These are phyloP conservation scores for Cotesia congregata DNA, from an alignment of 2,888 invertebrate species.

Conservation along the genomic window DNA sequence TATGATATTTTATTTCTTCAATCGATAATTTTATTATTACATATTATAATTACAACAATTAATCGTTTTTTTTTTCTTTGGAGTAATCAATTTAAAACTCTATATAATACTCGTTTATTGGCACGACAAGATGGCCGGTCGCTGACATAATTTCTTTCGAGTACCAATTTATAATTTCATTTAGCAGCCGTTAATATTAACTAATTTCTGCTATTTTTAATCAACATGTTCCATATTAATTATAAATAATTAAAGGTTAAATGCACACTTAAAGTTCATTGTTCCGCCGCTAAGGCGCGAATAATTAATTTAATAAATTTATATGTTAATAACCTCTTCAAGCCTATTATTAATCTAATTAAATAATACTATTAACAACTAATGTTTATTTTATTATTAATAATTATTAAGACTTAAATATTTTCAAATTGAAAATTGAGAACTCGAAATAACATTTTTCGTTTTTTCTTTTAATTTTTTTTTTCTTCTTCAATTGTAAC, in stretches of 20 bases:
- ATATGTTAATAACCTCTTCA: constrained; percentile 43
- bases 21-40: background rate
- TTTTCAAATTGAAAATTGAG: constrained; percentile 18
- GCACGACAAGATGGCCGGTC: constrained; percentile 50
- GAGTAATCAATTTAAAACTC: constrained; percentile 35
- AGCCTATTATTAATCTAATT: constrained; percentile 42
- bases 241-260: background rate
- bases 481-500: background rate
- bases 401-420: constrained; percentile 25
- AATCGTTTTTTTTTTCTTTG: constrained; percentile 24
- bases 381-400: constrained; percentile 23
- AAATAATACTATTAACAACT: constrained; percentile 40
- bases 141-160: constrained; percentile 24
- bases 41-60: constrained; percentile 15
- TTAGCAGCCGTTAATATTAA: background rate
- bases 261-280: background rate
- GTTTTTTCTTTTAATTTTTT: background rate
- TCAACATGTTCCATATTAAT: constrained; percentile 10
- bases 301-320: constrained; percentile 16
- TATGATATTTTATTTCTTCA: constrained; percentile 14
- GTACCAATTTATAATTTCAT: constrained; percentile 25
- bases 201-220: background rate
- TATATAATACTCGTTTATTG: constrained; percentile 50
- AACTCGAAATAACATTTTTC: constrained; percentile 18
- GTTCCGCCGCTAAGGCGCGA: background rate